These are phyloP conservation scores for Mechanitis messenoides DNA, from an alignment of 2,888 invertebrate genomes.

Conservation along the genomic window DNA sequence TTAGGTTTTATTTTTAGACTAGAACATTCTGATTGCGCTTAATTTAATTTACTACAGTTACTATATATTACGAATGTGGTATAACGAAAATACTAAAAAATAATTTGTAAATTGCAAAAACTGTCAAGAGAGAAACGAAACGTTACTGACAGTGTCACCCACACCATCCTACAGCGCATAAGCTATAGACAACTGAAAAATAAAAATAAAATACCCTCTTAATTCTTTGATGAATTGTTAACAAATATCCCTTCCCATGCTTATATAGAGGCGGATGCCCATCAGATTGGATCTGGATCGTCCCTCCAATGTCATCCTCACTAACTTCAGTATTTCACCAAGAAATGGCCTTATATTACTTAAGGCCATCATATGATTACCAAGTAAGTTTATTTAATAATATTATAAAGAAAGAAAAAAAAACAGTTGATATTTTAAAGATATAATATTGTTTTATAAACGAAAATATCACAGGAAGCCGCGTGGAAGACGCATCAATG, in stretches of 20 bases:
- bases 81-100: too few species aligned
- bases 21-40: too few species aligned
- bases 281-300: slow-evolving; percentile 90
- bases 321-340: slow-evolving; percentile 87
- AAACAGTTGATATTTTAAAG: background rate
- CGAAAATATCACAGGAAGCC: slow-evolving; percentile 77
- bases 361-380: slow-evolving; percentile 93
- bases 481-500: slow-evolving; percentile 95
- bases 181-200: too few species aligned
- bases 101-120: too few species aligned
- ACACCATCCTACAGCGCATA: too few species aligned
- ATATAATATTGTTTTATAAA: background rate
- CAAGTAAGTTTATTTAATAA: slow-evolving; percentile 76
- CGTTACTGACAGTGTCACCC: too few species aligned
- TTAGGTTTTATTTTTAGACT: too few species aligned
- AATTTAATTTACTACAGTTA: too few species aligned
- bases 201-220: too few species aligned
- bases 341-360: slow-evolving; percentile 91
- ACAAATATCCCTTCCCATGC: background rate
- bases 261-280: slow-evolving; percentile 83
- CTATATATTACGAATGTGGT: too few species aligned
- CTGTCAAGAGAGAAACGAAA: too few species aligned
- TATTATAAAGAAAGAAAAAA: background rate
- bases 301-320: slow-evolving; percentile 85
- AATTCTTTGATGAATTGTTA: slow-evolving; percentile 5